A percentile compares a stretch with the other conserved stretches of the same genome.
Evolutionary conservation across 2,113 vertebrate genomes (phyloP).

Genomic region (Chaetura pelagica): DNA sequence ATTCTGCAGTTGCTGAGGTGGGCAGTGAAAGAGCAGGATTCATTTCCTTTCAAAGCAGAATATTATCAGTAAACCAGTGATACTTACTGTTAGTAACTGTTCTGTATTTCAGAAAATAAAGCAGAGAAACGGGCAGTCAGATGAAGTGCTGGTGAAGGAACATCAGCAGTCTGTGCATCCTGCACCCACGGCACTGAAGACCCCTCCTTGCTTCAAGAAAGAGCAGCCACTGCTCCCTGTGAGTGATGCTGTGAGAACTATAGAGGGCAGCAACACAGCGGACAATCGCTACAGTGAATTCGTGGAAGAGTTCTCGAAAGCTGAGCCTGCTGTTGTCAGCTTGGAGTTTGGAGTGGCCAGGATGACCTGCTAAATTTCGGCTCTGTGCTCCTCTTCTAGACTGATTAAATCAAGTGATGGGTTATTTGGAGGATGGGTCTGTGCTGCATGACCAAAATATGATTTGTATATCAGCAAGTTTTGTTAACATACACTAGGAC

Average conservation of each 20-base stretch:
- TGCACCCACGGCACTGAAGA: conserved; percentile 78
- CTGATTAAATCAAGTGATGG: background rate
- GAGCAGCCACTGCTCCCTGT: conserved; percentile 75
- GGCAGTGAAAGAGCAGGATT: background rate
- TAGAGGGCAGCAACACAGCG: conserved; percentile 92
- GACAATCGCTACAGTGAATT: conserved; percentile 90
- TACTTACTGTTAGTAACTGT: background rate
- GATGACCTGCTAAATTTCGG: conserved; percentile 88
- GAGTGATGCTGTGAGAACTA: conserved; percentile 82
- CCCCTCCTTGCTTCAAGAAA: conserved; percentile 82
- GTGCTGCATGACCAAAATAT: conserved; percentile 33
- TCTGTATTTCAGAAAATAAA: conserved; percentile 85
- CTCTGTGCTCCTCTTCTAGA: background rate
- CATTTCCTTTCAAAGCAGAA: background rate
- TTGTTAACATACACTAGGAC: conserved; percentile 41
- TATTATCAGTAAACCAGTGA: background rate
- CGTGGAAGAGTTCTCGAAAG: conserved; percentile 84
- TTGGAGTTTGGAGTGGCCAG: conserved; percentile 94
- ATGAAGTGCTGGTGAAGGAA: conserved; percentile 73
- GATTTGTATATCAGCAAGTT: conserved; percentile 24
- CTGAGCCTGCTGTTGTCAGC: conserved; percentile 90
- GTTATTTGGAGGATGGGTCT: conserved; percentile 4
- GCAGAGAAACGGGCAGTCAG: conserved; percentile 70
- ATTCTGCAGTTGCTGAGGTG: background rate
- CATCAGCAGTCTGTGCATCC: conserved; percentile 66